Percentiles rank a stretch among this genome's conserved stretches.
These are phyloP conservation scores for Heliconius eleuchia DNA, from an alignment of 1,140 invertebrate genomes.

Conservation along the genomic window DNA sequence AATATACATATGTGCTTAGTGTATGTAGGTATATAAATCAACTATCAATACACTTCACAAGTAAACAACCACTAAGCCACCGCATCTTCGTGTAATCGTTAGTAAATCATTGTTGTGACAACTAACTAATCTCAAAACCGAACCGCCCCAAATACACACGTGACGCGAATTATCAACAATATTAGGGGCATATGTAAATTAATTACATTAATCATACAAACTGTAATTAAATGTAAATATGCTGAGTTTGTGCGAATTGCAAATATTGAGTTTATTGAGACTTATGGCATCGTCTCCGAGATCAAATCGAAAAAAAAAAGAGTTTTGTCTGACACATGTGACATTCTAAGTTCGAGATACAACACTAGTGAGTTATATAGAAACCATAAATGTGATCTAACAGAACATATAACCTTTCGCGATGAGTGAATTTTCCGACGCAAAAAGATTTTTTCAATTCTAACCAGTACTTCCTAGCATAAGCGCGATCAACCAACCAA, in stretches of 20 bases:
- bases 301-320: too few relatives aligned
- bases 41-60: neutral
- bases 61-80: neutral
- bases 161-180: neutral
- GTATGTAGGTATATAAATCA: too few relatives aligned
- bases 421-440: too few relatives aligned
- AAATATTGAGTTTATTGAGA: neutral
- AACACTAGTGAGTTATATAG: too few relatives aligned
- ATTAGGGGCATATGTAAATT: conserved; percentile 12
- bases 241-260: neutral
- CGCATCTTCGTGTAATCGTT: neutral
- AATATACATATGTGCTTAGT: neutral
- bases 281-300: too few relatives aligned
- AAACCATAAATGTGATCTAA: too few relatives aligned
- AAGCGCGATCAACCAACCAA: too few relatives aligned
- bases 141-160: conserved; percentile 3
- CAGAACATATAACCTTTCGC: too few relatives aligned
- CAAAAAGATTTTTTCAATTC: too few relatives aligned
- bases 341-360: too few relatives aligned
- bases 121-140: conserved; percentile 1
- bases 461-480: too few relatives aligned
- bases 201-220: neutral
- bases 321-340: too few relatives aligned
- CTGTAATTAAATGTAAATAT: conserved; percentile 5
- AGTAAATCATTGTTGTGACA: conserved; percentile 6